Evolutionary conservation across 2,113 vertebrate species (phyloP).

Genomic region (Theristicus caerulescens): DNA sequence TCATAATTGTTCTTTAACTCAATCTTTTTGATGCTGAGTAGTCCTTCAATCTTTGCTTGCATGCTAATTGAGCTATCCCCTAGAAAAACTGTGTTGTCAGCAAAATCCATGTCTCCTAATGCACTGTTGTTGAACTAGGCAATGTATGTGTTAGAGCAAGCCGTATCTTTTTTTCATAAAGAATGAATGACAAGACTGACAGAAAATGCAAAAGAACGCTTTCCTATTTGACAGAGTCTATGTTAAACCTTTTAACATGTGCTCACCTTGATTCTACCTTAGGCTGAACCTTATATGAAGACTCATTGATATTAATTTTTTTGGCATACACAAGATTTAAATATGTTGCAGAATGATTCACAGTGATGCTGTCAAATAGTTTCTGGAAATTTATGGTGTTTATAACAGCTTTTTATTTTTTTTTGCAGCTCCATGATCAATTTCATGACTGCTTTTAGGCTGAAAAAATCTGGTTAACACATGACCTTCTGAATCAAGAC

Average conservation of each 20-base stretch:
- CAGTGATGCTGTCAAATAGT: neutral
- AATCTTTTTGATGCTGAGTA: neutral
- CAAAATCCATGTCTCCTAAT: neutral
- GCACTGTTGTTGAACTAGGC: neutral
- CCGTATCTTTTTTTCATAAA: neutral
- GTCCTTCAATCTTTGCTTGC: neutral
- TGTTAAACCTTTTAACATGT: neutral
- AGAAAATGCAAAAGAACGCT: neutral
- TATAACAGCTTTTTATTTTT: neutral
- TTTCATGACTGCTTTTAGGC: neutral
- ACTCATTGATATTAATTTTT: neutral
- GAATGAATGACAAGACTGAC: neutral
- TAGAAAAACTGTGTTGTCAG: neutral
- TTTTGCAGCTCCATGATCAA: neutral
- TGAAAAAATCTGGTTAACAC: neutral
- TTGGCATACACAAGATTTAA: neutral
- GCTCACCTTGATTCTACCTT: neutral
- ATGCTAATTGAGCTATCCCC: neutral
- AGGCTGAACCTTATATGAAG: neutral
- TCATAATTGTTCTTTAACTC: neutral
- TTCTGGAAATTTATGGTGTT: neutral
- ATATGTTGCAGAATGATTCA: neutral
- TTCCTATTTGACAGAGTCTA: neutral
- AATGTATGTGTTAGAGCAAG: neutral
- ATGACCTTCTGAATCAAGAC: neutral